These are phyloP conservation scores for Sclerurus mexicanus DNA, from an alignment of 2,113 vertebrate species.

Conservation along the genomic window DNA sequence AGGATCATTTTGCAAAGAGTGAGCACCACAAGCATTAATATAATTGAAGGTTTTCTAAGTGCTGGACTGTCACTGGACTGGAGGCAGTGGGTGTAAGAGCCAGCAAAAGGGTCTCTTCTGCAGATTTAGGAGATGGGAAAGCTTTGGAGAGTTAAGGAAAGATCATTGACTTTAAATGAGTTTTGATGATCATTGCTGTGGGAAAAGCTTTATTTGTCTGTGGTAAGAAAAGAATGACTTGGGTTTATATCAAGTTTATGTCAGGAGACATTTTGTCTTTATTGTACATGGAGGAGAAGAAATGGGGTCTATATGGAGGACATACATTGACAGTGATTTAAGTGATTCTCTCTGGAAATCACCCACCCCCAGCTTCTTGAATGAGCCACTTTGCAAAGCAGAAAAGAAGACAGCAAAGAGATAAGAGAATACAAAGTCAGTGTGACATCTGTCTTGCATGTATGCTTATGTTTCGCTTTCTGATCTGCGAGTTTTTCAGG, in stretches of 20 bases:
- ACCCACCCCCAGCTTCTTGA: not conserved
- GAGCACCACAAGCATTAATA: not conserved
- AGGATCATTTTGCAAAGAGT: not conserved
- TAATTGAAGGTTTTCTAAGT: not conserved
- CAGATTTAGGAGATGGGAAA: not conserved
- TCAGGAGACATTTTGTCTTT: constrained; percentile 11
- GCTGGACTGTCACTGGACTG: not conserved
- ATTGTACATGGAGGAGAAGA: not conserved
- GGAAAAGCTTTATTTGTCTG: not conserved
- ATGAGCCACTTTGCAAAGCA: not conserved
- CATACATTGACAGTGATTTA: not conserved
- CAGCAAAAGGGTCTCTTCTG: not conserved
- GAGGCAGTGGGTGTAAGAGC: not conserved
- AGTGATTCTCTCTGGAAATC: not conserved
- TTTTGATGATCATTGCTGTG: not conserved
- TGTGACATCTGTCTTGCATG: constrained; percentile 30
- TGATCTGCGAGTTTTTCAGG: constrained; percentile 41
- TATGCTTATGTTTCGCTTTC: constrained; percentile 19
- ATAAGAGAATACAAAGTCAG: constrained; percentile 4
- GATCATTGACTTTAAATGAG: not conserved
- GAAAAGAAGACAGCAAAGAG: not conserved
- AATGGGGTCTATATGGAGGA: not conserved
- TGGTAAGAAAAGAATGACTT: not conserved
- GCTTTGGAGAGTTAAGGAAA: not conserved
- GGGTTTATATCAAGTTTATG: not conserved